Conservation (phyloP, 1,140 invertebrate species). For the Ephestia elutella region DNA sequence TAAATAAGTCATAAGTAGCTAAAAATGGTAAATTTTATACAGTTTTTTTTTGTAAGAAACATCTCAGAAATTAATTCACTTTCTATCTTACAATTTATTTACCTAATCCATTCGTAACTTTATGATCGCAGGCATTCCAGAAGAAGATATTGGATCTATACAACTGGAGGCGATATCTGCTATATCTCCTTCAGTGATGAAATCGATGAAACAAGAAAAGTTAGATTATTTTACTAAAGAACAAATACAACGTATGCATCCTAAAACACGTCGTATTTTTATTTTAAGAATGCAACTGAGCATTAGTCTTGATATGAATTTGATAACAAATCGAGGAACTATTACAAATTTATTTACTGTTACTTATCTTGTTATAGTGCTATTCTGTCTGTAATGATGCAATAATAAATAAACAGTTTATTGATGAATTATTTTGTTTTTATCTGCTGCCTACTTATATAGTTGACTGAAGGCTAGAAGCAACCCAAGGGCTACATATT, state of each 20-base stretch:
- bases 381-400: no score
- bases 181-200: constrained; percentile 48
- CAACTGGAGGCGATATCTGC: constrained; percentile 55
- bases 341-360: background rate
- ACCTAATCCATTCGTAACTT: background rate
- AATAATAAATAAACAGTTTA: no score
- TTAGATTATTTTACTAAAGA: constrained; percentile 54
- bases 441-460: no score
- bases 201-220: constrained; percentile 44
- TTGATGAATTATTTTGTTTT: no score
- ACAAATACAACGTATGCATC: constrained; percentile 55
- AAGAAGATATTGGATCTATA: constrained; percentile 49
- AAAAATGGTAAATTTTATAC: no score
- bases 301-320: constrained; percentile 48
- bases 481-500: no score
- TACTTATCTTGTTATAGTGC: no score
- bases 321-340: constrained; percentile 31
- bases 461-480: no score
- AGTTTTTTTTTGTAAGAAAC: no score
- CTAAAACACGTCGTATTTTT: constrained; percentile 50
- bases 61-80: no score
- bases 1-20: no score
- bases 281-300: constrained; percentile 55
- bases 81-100: no score
- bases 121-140: constrained; percentile 41